Percentiles rank a stretch among this genome's conserved stretches.
Evolutionary conservation across 2,797 vertebrate genomes (phyloP).

Genomic region (Trachurus trachurus): DNA sequence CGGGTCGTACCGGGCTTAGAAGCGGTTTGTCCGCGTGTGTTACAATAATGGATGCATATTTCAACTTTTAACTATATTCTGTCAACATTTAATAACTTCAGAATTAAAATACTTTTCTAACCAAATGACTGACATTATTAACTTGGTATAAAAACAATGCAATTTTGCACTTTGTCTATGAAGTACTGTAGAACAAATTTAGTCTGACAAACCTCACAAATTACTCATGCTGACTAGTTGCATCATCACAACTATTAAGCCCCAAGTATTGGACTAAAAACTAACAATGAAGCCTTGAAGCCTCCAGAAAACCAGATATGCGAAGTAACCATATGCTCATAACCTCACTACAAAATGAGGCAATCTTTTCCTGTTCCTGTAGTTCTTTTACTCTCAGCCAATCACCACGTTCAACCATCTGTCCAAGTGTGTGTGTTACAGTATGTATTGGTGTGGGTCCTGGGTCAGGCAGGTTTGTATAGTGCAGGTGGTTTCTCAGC

Average conservation of each 20-base stretch:
- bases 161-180: too few relatives aligned
- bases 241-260: not conserved
- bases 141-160: too few relatives aligned
- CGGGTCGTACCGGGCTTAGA: too few relatives aligned
- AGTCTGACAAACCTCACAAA: too few relatives aligned
- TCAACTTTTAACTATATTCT: too few relatives aligned
- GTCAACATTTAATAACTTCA: too few relatives aligned
- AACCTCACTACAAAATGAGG: not conserved
- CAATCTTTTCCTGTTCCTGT: not conserved
- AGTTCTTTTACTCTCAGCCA: not conserved
- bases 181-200: too few relatives aligned
- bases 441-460: constrained; percentile 1
- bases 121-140: too few relatives aligned
- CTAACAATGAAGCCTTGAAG: not conserved
- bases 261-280: not conserved
- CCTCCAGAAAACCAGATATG: not conserved
- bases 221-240: not conserved
- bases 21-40: too few relatives aligned
- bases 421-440: constrained; percentile 17
- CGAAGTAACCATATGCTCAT: not conserved
- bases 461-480: constrained; percentile 14
- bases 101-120: too few relatives aligned
- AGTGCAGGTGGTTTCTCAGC: constrained; percentile 69
- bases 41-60: too few relatives aligned
- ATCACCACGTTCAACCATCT: not conserved